These are phyloP conservation scores for Acleris sparsana DNA, from an alignment of 2,888 invertebrate genomes.

Conservation along the genomic window DNA sequence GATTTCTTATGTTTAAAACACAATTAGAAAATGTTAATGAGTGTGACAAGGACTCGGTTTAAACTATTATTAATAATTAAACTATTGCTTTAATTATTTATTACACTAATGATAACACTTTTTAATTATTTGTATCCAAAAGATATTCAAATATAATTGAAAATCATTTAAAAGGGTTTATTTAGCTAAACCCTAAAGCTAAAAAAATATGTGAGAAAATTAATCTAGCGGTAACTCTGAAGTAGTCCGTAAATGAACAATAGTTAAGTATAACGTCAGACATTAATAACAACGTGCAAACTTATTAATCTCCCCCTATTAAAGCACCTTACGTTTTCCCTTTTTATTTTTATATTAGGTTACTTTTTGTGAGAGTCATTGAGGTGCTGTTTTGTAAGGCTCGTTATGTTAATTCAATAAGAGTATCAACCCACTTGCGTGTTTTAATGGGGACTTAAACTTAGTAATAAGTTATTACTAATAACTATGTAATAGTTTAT, in stretches of 20 bases:
- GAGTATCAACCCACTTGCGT: slow-evolving; percentile 1
- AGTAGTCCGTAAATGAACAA: slow-evolving; percentile 1
- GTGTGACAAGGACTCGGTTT: no score
- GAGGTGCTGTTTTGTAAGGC: neutral
- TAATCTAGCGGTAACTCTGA: neutral
- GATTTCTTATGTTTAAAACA: no score
- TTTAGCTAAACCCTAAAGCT: no score
- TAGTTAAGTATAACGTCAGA: neutral
- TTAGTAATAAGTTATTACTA: neutral
- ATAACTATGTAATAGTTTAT: neutral
- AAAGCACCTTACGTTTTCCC: neutral
- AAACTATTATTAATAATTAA: no score
- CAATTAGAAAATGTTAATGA: no score
- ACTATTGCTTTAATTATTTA: no score
- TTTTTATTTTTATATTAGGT: neutral
- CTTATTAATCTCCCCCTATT: slow-evolving; percentile 1
- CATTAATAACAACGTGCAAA: slow-evolving; percentile 7
- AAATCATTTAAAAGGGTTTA: no score
- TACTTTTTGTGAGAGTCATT: neutral
- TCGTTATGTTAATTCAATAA: no score
- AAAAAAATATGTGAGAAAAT: neutral
- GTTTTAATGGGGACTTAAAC: neutral
- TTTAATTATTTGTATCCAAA: no score
- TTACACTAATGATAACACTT: no score
- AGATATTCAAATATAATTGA: no score